Percentiles rank a stretch among this genome's conserved stretches.
phyloP scores from a whole-genome alignment of 2,888 invertebrate species.

The Hemithea aestivaria region DNA sequence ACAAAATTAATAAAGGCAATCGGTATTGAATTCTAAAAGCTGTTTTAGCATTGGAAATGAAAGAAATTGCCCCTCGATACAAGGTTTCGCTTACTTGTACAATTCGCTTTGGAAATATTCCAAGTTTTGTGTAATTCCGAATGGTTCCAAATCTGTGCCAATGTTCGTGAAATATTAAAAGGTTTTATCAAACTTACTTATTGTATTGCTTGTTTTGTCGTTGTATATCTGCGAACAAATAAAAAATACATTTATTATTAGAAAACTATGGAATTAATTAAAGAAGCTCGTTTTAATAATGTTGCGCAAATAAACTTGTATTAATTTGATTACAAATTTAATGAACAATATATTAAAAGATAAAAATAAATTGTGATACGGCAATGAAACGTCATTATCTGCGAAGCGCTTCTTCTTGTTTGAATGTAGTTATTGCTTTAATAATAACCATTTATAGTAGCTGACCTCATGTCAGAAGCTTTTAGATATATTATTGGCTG shows the following conservation, averaged over 20 bases:
- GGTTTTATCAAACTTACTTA: slow-evolving; percentile 15
- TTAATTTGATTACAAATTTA: no score
- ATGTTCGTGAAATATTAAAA: slow-evolving; percentile 20
- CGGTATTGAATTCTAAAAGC: slow-evolving; percentile 11
- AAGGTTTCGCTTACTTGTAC: slow-evolving; percentile 22
- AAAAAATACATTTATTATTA: not conserved
- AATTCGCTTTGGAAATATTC: slow-evolving; percentile 26
- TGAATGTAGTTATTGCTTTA: no score
- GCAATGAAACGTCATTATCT: no score
- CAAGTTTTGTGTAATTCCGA: slow-evolving; percentile 25
- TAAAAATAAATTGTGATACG: no score
- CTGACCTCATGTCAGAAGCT: slow-evolving; percentile 11
- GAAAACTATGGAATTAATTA: no score
- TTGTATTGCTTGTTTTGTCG: slow-evolving; percentile 2
- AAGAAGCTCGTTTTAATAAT: no score
- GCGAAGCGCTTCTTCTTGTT: no score
- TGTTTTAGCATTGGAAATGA: slow-evolving; percentile 15
- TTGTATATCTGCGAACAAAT: slow-evolving; percentile 22
- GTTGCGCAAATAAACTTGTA: no score
- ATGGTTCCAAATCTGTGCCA: slow-evolving; percentile 24
- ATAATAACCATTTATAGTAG: slow-evolving; percentile 2
- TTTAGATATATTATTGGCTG: slow-evolving; percentile 12
- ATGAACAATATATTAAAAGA: no score
- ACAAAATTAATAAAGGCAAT: slow-evolving; percentile 8
- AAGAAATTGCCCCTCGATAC: slow-evolving; percentile 23